Conservation (phyloP, 2,888 invertebrate genomes). For the Erpobdella octoculata region DNA sequence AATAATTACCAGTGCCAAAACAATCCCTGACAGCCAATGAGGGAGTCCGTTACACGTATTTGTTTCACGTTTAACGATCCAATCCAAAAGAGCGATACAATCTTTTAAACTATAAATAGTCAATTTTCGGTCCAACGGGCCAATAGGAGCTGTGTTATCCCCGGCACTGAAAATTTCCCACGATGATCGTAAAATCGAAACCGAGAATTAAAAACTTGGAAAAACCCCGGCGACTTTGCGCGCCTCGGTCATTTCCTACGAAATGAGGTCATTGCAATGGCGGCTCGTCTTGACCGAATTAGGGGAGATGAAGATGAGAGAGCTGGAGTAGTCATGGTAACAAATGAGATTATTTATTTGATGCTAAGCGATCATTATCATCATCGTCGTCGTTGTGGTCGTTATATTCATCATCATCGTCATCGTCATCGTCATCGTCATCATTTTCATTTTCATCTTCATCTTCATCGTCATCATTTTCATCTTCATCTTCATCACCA, state of each 20-base stretch:
- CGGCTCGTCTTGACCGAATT: no score
- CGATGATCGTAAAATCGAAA: neutral
- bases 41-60: no score
- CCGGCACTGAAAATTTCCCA: conserved; percentile 3
- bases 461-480: conserved; percentile 21
- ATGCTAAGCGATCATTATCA: conserved; percentile 32
- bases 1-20: no score
- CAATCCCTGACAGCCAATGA: no score
- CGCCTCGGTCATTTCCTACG: no score
- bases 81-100: no score
- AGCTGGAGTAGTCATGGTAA: conserved; percentile 8
- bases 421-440: conserved; percentile 30
- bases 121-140: no score
- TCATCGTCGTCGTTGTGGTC: conserved; percentile 31
- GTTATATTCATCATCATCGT: conserved; percentile 34
- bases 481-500: conserved; percentile 14
- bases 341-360: neutral
- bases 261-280: no score
- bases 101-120: no score
- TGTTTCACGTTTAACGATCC: no score
- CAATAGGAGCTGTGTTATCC: no score
- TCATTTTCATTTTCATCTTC: conserved; percentile 17
- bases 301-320: neutral
- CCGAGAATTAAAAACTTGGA: neutral
- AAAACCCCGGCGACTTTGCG: no score